Evolutionary conservation across 2,113 vertebrate genomes (phyloP), one percentile per base, ranked within the genome.

Genomic region (Scomber japonicus): DNA sequence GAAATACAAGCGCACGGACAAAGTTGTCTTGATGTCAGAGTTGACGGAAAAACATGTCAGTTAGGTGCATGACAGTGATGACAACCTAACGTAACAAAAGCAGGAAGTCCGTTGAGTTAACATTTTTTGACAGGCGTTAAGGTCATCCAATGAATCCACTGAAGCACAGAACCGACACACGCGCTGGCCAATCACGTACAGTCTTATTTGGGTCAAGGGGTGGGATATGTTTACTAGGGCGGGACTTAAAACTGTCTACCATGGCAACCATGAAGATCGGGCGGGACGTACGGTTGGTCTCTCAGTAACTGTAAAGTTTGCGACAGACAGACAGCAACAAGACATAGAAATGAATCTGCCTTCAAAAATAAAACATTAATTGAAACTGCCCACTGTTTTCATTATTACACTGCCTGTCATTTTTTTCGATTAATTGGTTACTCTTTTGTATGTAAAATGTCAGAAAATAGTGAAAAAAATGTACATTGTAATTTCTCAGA

Each of bases 231-330:
- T 61, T 17, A 3, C 0, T 3, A 14, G 49, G 90, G 88, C 61
- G 89, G 83, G 83, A 71, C 68, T 82, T 80, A 30, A 3, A 11
- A 16, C 59, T 53, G 71, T 91, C 85, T 90, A 68, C 94, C 93
- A 93, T 93, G 76, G 92, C 90, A 93, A 94, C 93, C 91, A 85
- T 49, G 15, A 62, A 44, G 66, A 62, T 69, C 53, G 60, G 82
- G 90, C 84, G 88, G 86, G 90, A 81, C 1, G 54, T 84, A 86
- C 30, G 81, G 78, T 87, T 87, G 79, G 63, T 61, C 19, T 73
- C 4, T 55, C 48, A 60, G 7, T 7, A 0, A 3, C 1, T 9
- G 71, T 90, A 31, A 89, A 88, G 76, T 62, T 0, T 10, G 2
- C 9, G 27, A 66, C 0, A 54, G 55, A 27, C 13, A 35, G 8